Evolutionary conservation across 2,888 invertebrate genomes (phyloP).

Genomic region (Aradus depressus): DNA sequence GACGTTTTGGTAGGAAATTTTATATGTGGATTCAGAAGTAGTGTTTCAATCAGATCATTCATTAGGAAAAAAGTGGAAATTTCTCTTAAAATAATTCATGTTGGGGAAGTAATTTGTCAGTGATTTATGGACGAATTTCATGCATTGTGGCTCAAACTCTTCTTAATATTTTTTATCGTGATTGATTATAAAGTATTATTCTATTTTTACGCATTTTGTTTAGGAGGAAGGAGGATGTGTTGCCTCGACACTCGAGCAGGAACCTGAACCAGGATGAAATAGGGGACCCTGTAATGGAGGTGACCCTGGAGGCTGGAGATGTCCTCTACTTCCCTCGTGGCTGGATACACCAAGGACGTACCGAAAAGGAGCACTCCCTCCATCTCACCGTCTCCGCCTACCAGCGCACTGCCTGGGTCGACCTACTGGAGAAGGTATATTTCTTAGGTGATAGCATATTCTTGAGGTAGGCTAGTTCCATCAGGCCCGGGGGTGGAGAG

Average conservation of each 20-base stretch:
- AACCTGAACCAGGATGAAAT: constrained; percentile 65
- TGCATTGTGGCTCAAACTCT: too few species aligned
- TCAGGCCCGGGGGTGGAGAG: too few species aligned
- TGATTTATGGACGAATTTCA: too few species aligned
- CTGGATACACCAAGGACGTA: constrained; percentile 72
- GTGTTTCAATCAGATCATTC: too few species aligned
- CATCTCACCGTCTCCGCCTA: constrained; percentile 90
- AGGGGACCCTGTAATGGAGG: constrained; percentile 60
- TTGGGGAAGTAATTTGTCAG: too few species aligned
- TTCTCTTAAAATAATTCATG: too few species aligned
- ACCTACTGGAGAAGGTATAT: constrained; percentile 64
- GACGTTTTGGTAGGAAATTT: too few species aligned
- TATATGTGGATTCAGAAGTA: too few species aligned
- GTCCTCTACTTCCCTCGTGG: constrained; percentile 88
- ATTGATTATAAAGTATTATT: too few species aligned
- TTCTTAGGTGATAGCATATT: neutral
- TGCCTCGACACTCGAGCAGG: constrained; percentile 73
- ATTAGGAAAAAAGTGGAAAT: too few species aligned
- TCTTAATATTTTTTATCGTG: too few species aligned
- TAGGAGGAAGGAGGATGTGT: constrained; percentile 46
- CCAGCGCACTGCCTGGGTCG: constrained; percentile 81
- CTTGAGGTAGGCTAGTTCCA: neutral
- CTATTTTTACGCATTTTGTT: constrained; percentile 22
- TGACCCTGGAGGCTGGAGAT: constrained; percentile 73
- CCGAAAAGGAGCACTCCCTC: constrained; percentile 72